phyloP scores from a whole-genome alignment of 2,797 vertebrate species.

The Manis javanica region DNA sequence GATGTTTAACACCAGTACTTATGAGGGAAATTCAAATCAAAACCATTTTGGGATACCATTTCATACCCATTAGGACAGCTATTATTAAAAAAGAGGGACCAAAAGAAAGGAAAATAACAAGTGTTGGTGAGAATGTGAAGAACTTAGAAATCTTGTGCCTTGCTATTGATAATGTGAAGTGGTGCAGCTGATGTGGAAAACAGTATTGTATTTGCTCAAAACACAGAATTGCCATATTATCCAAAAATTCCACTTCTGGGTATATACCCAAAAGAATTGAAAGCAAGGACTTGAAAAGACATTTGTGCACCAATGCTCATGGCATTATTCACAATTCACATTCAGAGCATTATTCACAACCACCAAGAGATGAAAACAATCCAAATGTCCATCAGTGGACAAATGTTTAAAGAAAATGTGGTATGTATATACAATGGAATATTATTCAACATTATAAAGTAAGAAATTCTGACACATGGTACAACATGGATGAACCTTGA shows the following conservation, averaged over 20 bases:
- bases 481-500: not conserved
- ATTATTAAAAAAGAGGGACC: not conserved
- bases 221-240: not conserved
- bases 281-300: not conserved
- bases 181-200: not conserved
- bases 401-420: not conserved
- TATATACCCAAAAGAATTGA: not conserved
- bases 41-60: not conserved
- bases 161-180: not conserved
- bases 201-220: not conserved
- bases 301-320: not conserved
- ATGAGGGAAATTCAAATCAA: not conserved
- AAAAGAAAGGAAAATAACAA: not conserved
- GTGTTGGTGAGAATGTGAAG: not conserved
- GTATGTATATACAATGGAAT: not conserved
- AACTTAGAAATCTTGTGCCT: not conserved
- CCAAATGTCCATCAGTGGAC: not conserved
- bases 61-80: not conserved
- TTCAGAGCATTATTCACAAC: not conserved
- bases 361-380: not conserved
- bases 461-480: not conserved
- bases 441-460: not conserved
- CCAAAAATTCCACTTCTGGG: not conserved
- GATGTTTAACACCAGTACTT: not conserved
- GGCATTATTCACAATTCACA: not conserved